Evolutionary conservation across 2,113 vertebrate species (phyloP).

Genomic region (Sclerurus mexicanus): DNA sequence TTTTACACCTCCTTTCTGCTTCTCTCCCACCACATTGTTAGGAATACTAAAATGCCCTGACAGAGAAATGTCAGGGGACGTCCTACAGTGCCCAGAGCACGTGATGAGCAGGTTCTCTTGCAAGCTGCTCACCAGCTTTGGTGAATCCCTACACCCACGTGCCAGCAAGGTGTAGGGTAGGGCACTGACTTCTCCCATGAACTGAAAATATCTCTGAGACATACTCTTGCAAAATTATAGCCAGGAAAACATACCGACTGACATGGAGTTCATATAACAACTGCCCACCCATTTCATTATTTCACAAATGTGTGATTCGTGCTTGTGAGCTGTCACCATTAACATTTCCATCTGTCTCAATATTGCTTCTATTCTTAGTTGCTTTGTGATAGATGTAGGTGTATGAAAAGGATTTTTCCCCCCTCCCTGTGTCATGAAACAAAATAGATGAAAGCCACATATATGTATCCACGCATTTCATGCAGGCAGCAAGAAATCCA

Average conservation of each 20-base stretch:
- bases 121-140: not conserved
- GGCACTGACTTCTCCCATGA: not conserved
- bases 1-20: not conserved
- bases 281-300: conserved; percentile 73
- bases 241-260: conserved; percentile 47
- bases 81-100: not conserved
- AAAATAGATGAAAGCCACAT: conserved; percentile 23
- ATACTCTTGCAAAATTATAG: conserved; percentile 32
- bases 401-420: conserved; percentile 55
- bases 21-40: not conserved
- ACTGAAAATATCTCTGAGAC: conserved; percentile 60
- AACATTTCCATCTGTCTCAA: conserved; percentile 72
- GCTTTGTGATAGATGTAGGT: conserved; percentile 65
- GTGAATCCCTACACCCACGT: conserved; percentile 19
- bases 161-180: not conserved
- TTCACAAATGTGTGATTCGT: conserved; percentile 70
- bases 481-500: not conserved
- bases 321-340: conserved; percentile 71
- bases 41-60: not conserved
- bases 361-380: conserved; percentile 71
- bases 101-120: not conserved
- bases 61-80: not conserved
- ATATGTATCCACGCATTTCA: not conserved
- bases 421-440: conserved; percentile 14
- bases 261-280: conserved; percentile 66